Base-by-base conservation (phyloP, 2,888 invertebrate species). In the Drepanosiphum platanoidis region DNA sequence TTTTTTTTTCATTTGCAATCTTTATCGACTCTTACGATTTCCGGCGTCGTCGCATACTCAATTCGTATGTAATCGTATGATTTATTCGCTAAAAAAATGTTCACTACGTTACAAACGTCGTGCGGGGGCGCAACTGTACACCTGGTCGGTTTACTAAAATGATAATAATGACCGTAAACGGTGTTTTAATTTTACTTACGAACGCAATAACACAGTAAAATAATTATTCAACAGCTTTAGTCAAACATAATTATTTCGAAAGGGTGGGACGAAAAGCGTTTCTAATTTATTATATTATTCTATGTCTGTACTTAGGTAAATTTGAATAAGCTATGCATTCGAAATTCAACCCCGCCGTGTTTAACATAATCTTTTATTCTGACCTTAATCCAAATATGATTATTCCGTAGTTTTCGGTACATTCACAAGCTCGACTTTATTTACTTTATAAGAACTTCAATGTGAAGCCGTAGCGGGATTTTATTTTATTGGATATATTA, bases 291-390 rank as follows among this genome's bases (percentile, higher is more conserved):
- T 39, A 39, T 39, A 30, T n/a, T n/a, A n/a, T 30, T 39, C 39
- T 39, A 27, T 36, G 27, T 77, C 39, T 66, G 0, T n/a, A 66
- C n/a, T 42, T 30, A 30, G 30, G 13, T 42, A 13, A 78, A 78
- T 66, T 78, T 78, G 9, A 78, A 66, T 78, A 42, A 42, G 30
- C n/a, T 32, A 13, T 42, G 66, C 30, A 78, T 32, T 66, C n/a
- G n/a, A 78, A 78, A 78, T 78, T 39, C 30, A 30, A 77, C n/a
- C 61, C 18, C 4, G 5, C 30, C 9, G 4, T 39, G 22, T 42
- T 77, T 64, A 30, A 64, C 27, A 77, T 66, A 42, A 32, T 66
- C 9, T 78, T 42, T 11, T 78, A 78, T 66, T 30, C 13, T 39
- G n/a, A 78, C 42, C n/a, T 32, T 42, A 22, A 32, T 64, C 13